phyloP scores from a whole-genome alignment of 2,113 vertebrate species.

The Tinamus guttatus region DNA sequence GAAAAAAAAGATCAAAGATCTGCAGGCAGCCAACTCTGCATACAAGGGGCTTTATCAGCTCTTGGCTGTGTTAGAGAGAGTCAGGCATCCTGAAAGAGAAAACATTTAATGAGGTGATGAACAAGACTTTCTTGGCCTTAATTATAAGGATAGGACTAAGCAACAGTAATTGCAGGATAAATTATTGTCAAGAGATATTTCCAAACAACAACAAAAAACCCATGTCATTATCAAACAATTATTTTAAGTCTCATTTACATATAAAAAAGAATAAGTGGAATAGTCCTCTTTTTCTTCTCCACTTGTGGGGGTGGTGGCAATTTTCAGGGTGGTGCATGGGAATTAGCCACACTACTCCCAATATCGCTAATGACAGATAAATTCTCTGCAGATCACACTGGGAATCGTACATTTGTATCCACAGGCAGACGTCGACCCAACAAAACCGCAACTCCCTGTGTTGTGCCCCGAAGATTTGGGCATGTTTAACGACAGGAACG shows the following conservation, averaged over 20 bases:
- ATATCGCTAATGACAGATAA: constrained; percentile 72
- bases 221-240: constrained; percentile 78
- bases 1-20: constrained; percentile 74
- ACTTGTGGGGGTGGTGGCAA: constrained; percentile 71
- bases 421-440: constrained; percentile 44
- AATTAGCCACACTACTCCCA: constrained; percentile 65
- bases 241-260: constrained; percentile 78
- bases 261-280: constrained; percentile 76
- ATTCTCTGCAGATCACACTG: constrained; percentile 61
- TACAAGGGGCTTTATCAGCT: constrained; percentile 74
- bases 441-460: constrained; percentile 45
- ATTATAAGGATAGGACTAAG: constrained; percentile 75
- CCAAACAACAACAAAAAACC: constrained; percentile 70
- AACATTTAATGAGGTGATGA: constrained; percentile 77
- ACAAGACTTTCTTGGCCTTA: constrained; percentile 76
- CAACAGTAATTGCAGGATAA: constrained; percentile 78
- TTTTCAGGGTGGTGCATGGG: constrained; percentile 72
- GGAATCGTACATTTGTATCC: constrained; percentile 35
- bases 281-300: constrained; percentile 59
- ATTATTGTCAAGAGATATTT: constrained; percentile 78
- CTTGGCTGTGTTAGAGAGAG: constrained; percentile 72
- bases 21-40: constrained; percentile 70
- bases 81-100: constrained; percentile 70
- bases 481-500: neutral
- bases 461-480: constrained; percentile 41